Base-by-base conservation (phyloP, 2,113 vertebrate species). In the Electrona antarctica region DNA sequence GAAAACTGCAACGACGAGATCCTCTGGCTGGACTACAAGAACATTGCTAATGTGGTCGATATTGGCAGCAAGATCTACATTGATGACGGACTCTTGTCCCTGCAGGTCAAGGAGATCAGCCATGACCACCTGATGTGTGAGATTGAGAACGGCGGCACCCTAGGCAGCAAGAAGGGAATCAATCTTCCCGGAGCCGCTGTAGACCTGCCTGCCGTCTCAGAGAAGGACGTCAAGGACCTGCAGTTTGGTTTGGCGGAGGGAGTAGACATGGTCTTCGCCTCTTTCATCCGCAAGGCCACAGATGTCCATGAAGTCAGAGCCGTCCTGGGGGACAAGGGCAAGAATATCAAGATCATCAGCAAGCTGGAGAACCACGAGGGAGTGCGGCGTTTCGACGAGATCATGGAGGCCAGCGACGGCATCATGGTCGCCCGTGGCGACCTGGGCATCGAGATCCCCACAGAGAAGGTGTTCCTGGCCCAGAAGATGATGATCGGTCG, bases 401-500 rank as follows among this genome's bases (percentile, higher is more conserved):
- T 96, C 78, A 89, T 96, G 90, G 95, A 96, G 69, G 95, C 95
- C 75, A 96, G 95, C 0, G 95, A 96, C 78, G 95, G 95, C 29
- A 96, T 96, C 71, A 96, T 96, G 95, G 95, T 96, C 75, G 95
- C 95, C 4, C 95, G 95, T 0, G 95, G 95, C 50, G 95, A 96
- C 64, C 89, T 96, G 33, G 95, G 95, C 47, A 96, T 96, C 0
- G 95, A 96, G 87, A 96, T 96, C 74, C 95, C 95, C 0, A 93
- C 94, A 47, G 95, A 96, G 69, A 96, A 96, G 68, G 95, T 96
- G 70, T 96, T 96, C 80, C 89, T 96, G 0, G 95, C 95, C 21
- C 95, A 96, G 88, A 96, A 96, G 89, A 96, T 96, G 95, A 95
- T 96, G 94, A 96, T 96, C 45, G 95, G 95, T 0, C 93, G 95